Conservation (phyloP, 2,888 invertebrate species). For the Eulithis prunata region DNA sequence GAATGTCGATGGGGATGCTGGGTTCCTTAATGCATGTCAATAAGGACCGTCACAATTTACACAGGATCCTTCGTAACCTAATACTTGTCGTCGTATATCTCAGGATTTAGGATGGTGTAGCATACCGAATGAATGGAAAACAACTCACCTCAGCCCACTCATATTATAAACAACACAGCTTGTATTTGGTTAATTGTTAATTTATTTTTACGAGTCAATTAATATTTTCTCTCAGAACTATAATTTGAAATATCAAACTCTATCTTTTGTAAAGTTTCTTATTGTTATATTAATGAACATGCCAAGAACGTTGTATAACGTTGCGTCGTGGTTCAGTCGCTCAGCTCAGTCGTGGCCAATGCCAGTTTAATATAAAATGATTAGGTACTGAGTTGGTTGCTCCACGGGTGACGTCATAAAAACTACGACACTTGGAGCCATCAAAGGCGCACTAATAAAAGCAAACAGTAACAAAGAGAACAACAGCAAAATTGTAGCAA, state of each 20-base stretch:
- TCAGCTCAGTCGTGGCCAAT: conserved; percentile 34
- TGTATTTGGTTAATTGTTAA: too few relatives aligned
- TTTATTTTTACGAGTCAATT: too few relatives aligned
- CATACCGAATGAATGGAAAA: conserved; percentile 40
- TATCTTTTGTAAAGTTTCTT: neutral
- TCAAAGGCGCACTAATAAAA: conserved; percentile 74
- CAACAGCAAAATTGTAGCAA: conserved; percentile 61
- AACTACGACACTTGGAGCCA: conserved; percentile 68
- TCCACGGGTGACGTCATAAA: conserved; percentile 60
- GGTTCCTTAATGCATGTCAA: conserved; percentile 74
- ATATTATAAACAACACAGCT: neutral
- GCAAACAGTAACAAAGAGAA: conserved; percentile 64
- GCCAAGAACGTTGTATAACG: conserved; percentile 10
- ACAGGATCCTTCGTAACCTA: conserved; percentile 56
- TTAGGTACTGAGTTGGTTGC: conserved; percentile 58
- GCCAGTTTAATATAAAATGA: conserved; percentile 60
- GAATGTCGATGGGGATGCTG: conserved; percentile 68
- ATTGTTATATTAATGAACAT: conserved; percentile 19
- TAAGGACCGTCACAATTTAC: conserved; percentile 68
- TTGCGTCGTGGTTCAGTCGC: conserved; percentile 32
- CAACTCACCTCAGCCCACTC: conserved; percentile 3
- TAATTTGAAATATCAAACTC: too few relatives aligned
- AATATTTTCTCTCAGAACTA: too few relatives aligned
- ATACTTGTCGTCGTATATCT: conserved; percentile 64
- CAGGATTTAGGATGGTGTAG: conserved; percentile 47